Base-by-base conservation (phyloP, 2,888 invertebrate species). In the Macrophya annulata region DNA sequence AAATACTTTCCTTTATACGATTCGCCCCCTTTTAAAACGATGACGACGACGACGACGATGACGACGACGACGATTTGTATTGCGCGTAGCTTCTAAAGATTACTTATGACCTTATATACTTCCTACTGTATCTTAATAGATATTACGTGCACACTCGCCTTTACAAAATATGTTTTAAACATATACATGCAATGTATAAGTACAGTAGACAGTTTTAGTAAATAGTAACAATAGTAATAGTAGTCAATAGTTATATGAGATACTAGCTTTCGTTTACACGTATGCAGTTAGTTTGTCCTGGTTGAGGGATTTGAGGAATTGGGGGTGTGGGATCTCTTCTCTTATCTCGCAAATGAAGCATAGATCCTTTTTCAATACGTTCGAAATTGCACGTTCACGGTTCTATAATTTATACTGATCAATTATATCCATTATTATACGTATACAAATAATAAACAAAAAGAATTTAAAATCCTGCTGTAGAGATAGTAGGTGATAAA, bases 31-130 rank as follows among this genome's bases (percentile, higher is more conserved):
- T 77, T 31, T 31, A 15, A 43, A 37, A 37, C 51, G 51, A 77
- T 37, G 77, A 51, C 77, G 77, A 77, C 77, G 77, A 77, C 77
- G 77, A 77, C 77, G 51, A 77, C 55, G 51, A 77, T 37, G 77
- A 51, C 77, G 77, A 77, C 77, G 77, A 77, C 77, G 77, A 77
- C 77, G 51, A 77, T 37, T 68, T 55, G 55, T 55, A 55, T 68
- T 68, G 12, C 68, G 68, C 68, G 68, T 17, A 68, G 15, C 31
- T 48, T 62, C 21, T 62, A 62, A 25, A 62, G 9, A 62, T 25
- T 62, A 62, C 25, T 21, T 62, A 62, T 3, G 10, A 8, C 62
- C 62, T 25, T 62, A 62, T 25, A 62, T 62, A 62, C 62, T 31
- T 68, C 31, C 55, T 55, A n/a, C n/a, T 48, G 76, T 45, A 76